phyloP scores from a whole-genome alignment of 2,113 vertebrate species.

The Pangasianodon hypophthalmus region DNA sequence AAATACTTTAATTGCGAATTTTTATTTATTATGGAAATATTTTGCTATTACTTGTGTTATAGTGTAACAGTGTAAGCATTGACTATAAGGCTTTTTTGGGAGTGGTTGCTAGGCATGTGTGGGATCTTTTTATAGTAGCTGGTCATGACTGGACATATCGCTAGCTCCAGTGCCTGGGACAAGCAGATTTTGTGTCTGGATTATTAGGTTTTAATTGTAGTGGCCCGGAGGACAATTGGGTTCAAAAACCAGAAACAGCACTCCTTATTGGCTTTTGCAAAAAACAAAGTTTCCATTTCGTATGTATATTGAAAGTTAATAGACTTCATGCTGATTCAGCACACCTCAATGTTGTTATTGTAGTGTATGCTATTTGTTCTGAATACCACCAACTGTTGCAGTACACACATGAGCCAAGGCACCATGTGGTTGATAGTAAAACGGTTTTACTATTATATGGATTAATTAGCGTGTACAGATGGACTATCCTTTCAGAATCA shows the following conservation, averaged over 20 bases:
- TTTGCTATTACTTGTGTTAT: neutral
- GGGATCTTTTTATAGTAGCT: neutral
- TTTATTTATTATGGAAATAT: neutral
- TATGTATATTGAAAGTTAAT: neutral
- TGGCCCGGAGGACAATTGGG: neutral
- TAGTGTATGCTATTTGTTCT: neutral
- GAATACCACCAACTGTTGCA: neutral
- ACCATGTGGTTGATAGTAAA: neutral
- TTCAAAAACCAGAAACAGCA: neutral
- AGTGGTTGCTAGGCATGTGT: neutral
- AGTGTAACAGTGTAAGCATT: neutral
- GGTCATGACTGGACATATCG: neutral
- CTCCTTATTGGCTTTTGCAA: neutral
- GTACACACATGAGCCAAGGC: neutral
- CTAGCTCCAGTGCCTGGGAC: neutral
- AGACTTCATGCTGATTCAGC: neutral
- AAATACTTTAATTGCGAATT: neutral
- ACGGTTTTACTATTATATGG: neutral
- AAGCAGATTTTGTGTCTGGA: neutral
- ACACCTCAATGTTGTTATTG: neutral
- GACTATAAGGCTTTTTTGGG: neutral
- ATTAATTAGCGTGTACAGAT: neutral
- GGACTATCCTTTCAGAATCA: neutral
- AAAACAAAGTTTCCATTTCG: neutral
- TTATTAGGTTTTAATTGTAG: neutral